Evolutionary conservation across 2,113 vertebrate genomes (phyloP).

Genomic region (Noctilio leporinus): DNA sequence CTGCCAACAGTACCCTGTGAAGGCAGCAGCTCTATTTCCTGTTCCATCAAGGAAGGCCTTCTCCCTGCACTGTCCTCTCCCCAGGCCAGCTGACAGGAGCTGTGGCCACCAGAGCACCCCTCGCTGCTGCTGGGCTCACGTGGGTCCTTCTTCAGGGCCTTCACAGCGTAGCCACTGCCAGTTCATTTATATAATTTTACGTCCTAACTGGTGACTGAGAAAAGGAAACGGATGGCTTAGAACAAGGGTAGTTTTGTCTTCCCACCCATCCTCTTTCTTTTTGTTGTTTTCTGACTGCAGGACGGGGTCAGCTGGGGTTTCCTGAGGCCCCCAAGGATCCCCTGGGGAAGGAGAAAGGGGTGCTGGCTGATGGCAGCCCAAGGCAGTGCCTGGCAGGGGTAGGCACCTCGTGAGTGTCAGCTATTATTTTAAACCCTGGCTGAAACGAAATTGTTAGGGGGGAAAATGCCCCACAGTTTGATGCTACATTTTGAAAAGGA

Average conservation of each 20-base stretch:
- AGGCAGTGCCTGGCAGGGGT: not conserved
- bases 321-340: not conserved
- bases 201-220: not conserved
- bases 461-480: not conserved
- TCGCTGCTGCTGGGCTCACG: too few species aligned
- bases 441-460: not conserved
- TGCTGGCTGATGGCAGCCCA: not conserved
- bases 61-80: not conserved
- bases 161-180: not conserved
- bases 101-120: fast-evolving
- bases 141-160: not conserved
- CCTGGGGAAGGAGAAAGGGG: not conserved
- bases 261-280: not conserved
- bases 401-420: too few species aligned
- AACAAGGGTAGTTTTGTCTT: not conserved
- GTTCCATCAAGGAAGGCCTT: not conserved
- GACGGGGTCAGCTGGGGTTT: not conserved
- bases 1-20: not conserved
- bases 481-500: not conserved
- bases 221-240: not conserved
- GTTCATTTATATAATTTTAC: not conserved
- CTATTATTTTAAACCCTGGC: not conserved
- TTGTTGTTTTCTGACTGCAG: not conserved
- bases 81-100: not conserved
- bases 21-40: not conserved